phyloP scores from a whole-genome alignment of 2,888 invertebrate species.

The Zaprionus lineosus region DNA sequence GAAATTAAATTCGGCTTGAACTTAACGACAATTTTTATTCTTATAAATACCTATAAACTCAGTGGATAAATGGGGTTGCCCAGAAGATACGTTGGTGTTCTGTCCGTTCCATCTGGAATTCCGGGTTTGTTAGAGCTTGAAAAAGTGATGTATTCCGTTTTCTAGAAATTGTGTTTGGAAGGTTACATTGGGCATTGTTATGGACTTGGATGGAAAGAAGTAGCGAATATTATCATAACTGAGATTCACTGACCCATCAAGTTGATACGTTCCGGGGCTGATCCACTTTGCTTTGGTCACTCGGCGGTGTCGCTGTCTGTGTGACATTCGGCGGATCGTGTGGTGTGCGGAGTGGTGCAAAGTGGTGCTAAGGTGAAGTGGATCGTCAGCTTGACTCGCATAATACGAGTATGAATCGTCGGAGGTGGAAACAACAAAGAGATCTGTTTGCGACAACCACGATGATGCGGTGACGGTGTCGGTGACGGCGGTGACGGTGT shows the following conservation, averaged over 20 bases:
- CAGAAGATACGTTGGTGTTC: too few relatives aligned
- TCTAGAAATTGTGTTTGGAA: not conserved
- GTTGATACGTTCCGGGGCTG: conserved; percentile 32
- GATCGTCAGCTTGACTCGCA: conserved; percentile 33
- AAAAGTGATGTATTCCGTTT: not conserved
- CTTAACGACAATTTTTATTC: too few relatives aligned
- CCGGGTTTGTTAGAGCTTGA: too few relatives aligned
- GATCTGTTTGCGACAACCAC: conserved; percentile 66
- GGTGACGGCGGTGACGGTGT: conserved; percentile 16
- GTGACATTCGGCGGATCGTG: conserved; percentile 9
- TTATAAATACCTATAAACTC: too few relatives aligned
- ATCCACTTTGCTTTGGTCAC: conserved; percentile 34
- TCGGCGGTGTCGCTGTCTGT: not conserved
- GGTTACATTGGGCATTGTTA: not conserved
- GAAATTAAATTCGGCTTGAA: too few relatives aligned
- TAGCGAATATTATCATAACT: conserved; percentile 14
- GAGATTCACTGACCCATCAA: conserved; percentile 45
- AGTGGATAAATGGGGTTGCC: too few relatives aligned
- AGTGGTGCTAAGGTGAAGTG: conserved; percentile 28
- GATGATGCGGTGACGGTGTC: conserved; percentile 1
- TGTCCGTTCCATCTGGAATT: too few relatives aligned
- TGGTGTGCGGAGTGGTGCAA: conserved; percentile 8
- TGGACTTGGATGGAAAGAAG: not conserved
- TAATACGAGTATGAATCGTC: conserved; percentile 58
- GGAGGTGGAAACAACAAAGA: conserved; percentile 66